A percentile compares a stretch with the other conserved stretches of the same genome.
phyloP scores from a whole-genome alignment of 2,113 vertebrate species.

The Aphyosemion australe region DNA sequence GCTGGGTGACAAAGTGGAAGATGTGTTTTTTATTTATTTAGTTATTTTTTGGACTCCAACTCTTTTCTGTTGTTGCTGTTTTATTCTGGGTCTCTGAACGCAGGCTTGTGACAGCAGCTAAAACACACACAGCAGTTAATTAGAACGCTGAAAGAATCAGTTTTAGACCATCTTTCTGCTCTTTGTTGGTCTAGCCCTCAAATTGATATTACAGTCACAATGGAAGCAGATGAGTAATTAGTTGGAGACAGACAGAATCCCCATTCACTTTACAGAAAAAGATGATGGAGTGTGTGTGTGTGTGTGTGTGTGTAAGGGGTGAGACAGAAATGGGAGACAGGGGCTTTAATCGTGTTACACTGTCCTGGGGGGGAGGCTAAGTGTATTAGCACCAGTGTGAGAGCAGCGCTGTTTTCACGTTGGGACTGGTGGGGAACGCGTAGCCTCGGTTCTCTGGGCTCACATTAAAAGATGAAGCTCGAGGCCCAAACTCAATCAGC shows the following conservation, averaged over 20 bases:
- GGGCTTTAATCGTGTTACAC: slow-evolving; percentile 54
- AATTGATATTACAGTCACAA: slow-evolving; percentile 63
- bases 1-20: slow-evolving; percentile 40
- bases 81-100: slow-evolving; percentile 22
- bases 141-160: slow-evolving; percentile 46
- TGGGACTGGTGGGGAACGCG: slow-evolving; percentile 24
- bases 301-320: slow-evolving; percentile 8
- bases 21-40: neutral
- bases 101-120: slow-evolving; percentile 28
- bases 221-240: slow-evolving; percentile 61
- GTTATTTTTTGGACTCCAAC: neutral
- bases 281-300: slow-evolving; percentile 26
- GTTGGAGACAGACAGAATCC: slow-evolving; percentile 58
- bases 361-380: slow-evolving; percentile 48
- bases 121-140: slow-evolving; percentile 48
- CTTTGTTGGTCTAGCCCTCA: slow-evolving; percentile 53
- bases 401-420: slow-evolving; percentile 39
- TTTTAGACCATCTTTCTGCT: slow-evolving; percentile 50
- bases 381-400: slow-evolving; percentile 49
- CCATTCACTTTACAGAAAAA: slow-evolving; percentile 45
- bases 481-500: slow-evolving; percentile 50
- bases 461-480: slow-evolving; percentile 15
- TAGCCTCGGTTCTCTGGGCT: slow-evolving; percentile 25
- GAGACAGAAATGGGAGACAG: slow-evolving; percentile 18
- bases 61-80: slow-evolving; percentile 33